phyloP scores from a whole-genome alignment of 1,140 invertebrate genomes.

The Venustaconcha ellipsiformis region DNA sequence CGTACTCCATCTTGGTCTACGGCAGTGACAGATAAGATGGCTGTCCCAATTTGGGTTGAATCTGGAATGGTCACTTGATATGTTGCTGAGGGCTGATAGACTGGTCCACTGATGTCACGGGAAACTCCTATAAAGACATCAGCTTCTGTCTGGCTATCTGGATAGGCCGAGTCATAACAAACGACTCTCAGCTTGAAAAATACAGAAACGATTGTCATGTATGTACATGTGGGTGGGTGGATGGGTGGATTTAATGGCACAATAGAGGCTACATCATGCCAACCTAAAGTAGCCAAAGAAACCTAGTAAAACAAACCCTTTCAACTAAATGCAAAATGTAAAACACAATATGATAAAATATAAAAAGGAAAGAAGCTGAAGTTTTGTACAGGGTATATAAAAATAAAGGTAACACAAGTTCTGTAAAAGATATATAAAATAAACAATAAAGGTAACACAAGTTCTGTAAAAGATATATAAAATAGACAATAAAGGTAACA shows the following conservation, averaged over 20 bases:
- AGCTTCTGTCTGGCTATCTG: slow-evolving; percentile 31
- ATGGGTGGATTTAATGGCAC: not conserved
- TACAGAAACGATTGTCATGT: not conserved
- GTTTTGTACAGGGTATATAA: too few species aligned
- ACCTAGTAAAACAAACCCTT: too few species aligned
- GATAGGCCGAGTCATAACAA: slow-evolving; percentile 46
- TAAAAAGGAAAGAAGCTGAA: too few species aligned
- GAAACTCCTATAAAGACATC: slow-evolving; percentile 45
- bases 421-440: too few species aligned
- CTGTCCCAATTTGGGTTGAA: slow-evolving; percentile 20
- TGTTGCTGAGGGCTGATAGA: slow-evolving; percentile 41
- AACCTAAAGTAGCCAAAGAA: too few species aligned
- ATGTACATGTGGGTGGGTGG: not conserved
- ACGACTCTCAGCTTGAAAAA: slow-evolving; percentile 32
- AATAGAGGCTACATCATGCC: not conserved
- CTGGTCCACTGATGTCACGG: slow-evolving; percentile 44
- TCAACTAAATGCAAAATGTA: too few species aligned
- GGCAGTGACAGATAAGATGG: slow-evolving; percentile 23
- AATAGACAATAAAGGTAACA: too few species aligned
- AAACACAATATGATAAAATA: too few species aligned
- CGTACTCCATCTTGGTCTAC: slow-evolving; percentile 41
- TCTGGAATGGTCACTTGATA: slow-evolving; percentile 40
- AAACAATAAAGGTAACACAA: too few species aligned
- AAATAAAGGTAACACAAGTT: too few species aligned
- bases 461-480: too few species aligned